These are phyloP conservation scores for Penaeus monodon DNA, from an alignment of 2,888 invertebrate species.

Conservation along the genomic window DNA sequence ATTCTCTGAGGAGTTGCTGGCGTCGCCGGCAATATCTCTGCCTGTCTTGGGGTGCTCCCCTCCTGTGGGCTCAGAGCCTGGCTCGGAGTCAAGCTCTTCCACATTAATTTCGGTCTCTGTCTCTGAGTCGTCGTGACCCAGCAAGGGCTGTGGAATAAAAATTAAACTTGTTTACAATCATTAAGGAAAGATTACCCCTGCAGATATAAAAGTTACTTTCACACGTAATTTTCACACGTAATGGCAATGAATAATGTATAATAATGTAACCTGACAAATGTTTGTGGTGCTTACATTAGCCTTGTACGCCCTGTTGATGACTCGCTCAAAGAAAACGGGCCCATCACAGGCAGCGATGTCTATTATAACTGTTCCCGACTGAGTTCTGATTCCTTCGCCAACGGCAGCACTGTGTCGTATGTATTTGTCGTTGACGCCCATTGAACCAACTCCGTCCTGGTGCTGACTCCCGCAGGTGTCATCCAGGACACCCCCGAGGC, in stretches of 20 bases:
- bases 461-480: too few relatives aligned
- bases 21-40: background rate
- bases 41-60: background rate
- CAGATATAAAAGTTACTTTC: background rate
- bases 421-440: too few relatives aligned
- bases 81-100: slow-evolving; percentile 53
- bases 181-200: too few relatives aligned
- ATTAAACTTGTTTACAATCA: background rate
- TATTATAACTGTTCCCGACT: slow-evolving; percentile 68
- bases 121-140: slow-evolving; percentile 52
- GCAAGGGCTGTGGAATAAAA: slow-evolving; percentile 39
- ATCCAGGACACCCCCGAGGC: too few relatives aligned
- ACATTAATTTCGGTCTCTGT: slow-evolving; percentile 60
- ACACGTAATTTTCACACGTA: background rate
- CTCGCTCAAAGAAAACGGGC: slow-evolving; percentile 87
- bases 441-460: too few relatives aligned
- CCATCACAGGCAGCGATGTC: slow-evolving; percentile 94
- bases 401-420: background rate
- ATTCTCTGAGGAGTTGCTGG: background rate
- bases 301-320: slow-evolving; percentile 86
- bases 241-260: background rate
- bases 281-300: slow-evolving; percentile 45
- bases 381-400: background rate
- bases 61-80: background rate
- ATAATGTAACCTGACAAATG: background rate